Base-by-base conservation (phyloP, 2,888 invertebrate genomes). In the Cordylochernes scorpioides region DNA sequence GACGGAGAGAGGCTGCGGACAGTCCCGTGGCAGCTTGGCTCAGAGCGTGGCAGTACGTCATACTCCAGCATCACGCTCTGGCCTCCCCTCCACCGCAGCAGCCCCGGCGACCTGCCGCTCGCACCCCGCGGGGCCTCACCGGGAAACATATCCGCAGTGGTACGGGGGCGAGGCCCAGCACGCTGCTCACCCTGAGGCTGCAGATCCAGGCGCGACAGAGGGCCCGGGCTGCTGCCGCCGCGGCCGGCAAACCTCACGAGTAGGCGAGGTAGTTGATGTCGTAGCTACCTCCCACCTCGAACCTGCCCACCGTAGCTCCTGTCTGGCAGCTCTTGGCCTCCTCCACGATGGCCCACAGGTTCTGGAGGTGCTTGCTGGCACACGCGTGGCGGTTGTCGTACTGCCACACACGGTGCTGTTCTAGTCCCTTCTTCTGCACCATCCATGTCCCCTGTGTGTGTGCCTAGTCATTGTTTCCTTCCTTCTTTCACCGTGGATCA, bases 111-210 rank as follows among this genome's bases (percentile, higher is more conserved):
- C 49, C 52, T n/a, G 49, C 50, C n/a, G n/a, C n/a, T n/a, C n/a
- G n/a, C n/a, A n/a, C n/a, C n/a, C n/a, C n/a, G n/a, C 38, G 55
- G 18, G 53, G 54, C n/a, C 45, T 55, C 35, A 55, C 54, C 3
- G 53, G 54, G 1, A 48, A 52, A 33, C 54, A 55, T 39, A 54
- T 55, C 10, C 44, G 51, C 13, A 49, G 52, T 13, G 55, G 55
- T 10, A 54, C 54, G 4, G 55, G 54, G 22, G 54, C 55, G 24
- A 52, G 51, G 14, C 49, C 53, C 6, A 43, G 49, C 6, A 54
- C 54, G 1, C 46, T 55, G 9, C 43, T 50, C 7, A 49, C 51
- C n/a, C 46, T 55, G 12, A 44, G 53, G n/a, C 46, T 49, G 26
- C 53, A 54, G 36, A 50, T 55, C 18, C 47, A 54, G 38, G 52